A percentile compares a stretch with the other conserved stretches of the same genome.
These are phyloP conservation scores for Synanthedon andrenaeformis DNA, from an alignment of 2,888 invertebrate species.

Conservation along the genomic window DNA sequence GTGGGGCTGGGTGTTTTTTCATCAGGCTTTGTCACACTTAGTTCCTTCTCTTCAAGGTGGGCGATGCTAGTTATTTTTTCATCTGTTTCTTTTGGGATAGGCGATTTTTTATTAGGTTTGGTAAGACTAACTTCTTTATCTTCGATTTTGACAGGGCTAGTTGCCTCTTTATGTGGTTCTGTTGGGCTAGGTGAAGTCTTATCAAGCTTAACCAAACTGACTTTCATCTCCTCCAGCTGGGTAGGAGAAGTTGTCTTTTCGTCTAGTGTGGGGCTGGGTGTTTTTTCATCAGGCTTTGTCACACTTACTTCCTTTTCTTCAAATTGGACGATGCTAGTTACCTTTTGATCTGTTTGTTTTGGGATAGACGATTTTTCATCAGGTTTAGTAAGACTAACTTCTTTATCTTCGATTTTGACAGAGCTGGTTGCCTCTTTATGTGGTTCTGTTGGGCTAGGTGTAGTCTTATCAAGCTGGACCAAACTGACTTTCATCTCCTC, in stretches of 20 bases:
- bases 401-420: conserved; percentile 4
- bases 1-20: background rate
- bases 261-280: background rate
- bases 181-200: background rate
- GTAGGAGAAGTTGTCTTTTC: background rate
- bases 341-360: conserved; percentile 5
- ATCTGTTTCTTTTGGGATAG: conserved; percentile 3
- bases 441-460: background rate
- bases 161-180: background rate
- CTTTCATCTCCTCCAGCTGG: background rate
- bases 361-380: conserved; percentile 3
- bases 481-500: background rate
- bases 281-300: too few species aligned
- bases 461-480: conserved; percentile 2
- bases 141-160: conserved; percentile 3
- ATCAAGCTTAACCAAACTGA: conserved; percentile 3
- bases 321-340: background rate
- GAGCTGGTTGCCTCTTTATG: background rate
- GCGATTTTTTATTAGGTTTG: conserved; percentile 1
- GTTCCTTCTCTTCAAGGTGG: background rate
- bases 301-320: too few species aligned
- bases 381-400: conserved; percentile 1
- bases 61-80: conserved; percentile 4
- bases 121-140: conserved; percentile 2
- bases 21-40: background rate